Evolutionary conservation across 1,140 invertebrate genomes (phyloP).

Genomic region (Atopsyche davidsoni): DNA sequence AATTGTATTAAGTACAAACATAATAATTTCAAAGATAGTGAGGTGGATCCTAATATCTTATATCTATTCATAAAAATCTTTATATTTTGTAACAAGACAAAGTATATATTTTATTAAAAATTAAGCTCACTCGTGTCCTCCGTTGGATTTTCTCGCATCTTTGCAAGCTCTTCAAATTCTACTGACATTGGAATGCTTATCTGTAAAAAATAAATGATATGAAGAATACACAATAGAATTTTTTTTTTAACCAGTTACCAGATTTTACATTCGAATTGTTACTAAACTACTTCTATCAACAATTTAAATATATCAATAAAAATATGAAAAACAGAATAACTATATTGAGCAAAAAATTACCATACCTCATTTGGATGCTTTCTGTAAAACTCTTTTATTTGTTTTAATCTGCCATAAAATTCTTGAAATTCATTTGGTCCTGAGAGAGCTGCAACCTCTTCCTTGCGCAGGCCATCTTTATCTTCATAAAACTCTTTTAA

Average conservation of each 20-base stretch:
- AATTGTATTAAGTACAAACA: no score
- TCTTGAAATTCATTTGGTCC: conserved; percentile 98
- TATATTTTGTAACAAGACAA: no score
- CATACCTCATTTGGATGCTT: conserved; percentile 95
- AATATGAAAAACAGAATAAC: neutral
- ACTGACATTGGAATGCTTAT: conserved; percentile 92
- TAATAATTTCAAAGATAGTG: no score
- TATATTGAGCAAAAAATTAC: conserved; percentile 39
- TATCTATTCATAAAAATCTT: no score
- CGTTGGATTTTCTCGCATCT: conserved; percentile 78
- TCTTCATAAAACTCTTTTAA: conserved; percentile 94
- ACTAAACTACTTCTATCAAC: no score
- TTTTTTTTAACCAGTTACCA: conserved; percentile 9
- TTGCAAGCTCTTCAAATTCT: conserved; percentile 93
- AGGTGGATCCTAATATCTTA: no score
- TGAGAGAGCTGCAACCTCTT: conserved; percentile 89
- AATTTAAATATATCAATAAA: no score
- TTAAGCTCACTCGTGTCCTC: conserved; percentile 62
- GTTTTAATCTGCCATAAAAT: conserved; percentile 90
- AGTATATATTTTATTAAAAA: conserved; percentile 12
- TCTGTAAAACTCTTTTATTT: conserved; percentile 94
- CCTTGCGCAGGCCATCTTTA: conserved; percentile 90
- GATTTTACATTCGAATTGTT: no score
- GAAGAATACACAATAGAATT: conserved; percentile 4
- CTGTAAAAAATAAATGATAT: conserved; percentile 36